phyloP scores from a whole-genome alignment of 1,140 invertebrate genomes.

The fruit fly (Drosophila melanogaster) region Release_6_plus_ISO1_MT NT_037436.4:3016501-3017000 shows the following conservation, averaged over 20 bases:
- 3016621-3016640: slow-evolving; percentile 56
- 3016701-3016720: slow-evolving; percentile 50
- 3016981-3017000: slow-evolving; percentile 17
- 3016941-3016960: slow-evolving; percentile 39
- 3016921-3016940: slow-evolving; percentile 42
- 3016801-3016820: slow-evolving; percentile 33
- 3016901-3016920: slow-evolving; percentile 24
- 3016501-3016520: slow-evolving; percentile 41
- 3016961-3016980: slow-evolving; percentile 30
- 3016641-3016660: slow-evolving; percentile 31
- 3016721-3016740: slow-evolving; percentile 47
- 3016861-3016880: slow-evolving; percentile 39
- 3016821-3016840: slow-evolving; percentile 55
- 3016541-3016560: slow-evolving; percentile 25
- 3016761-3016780: slow-evolving; percentile 38
- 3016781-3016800: background rate
- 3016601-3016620: slow-evolving; percentile 15
- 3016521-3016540: slow-evolving; percentile 64
- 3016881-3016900: slow-evolving; percentile 44
- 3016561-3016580: background rate
- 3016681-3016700: slow-evolving; percentile 28
- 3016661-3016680: slow-evolving; percentile 40
- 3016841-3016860: slow-evolving; percentile 51
- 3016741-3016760: slow-evolving; percentile 43
- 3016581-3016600: slow-evolving; percentile 3